Evolutionary conservation across 2,888 invertebrate species (phyloP).

Genomic region (Nycteola revayana): DNA sequence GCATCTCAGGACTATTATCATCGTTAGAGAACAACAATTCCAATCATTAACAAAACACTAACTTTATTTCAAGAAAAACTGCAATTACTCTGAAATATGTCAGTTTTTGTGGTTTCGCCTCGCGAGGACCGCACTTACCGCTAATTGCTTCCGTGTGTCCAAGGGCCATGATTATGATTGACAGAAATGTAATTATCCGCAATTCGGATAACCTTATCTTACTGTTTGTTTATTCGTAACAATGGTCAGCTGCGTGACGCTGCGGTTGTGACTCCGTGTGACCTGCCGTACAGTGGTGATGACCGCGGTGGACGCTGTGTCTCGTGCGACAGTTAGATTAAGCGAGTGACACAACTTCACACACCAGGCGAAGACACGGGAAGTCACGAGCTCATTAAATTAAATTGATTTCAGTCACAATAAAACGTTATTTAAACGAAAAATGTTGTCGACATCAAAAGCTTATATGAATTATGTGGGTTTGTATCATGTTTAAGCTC

Average conservation of each 20-base stretch:
- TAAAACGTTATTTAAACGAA: conserved; percentile 13
- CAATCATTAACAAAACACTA: too few species aligned
- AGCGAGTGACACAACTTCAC: conserved; percentile 13
- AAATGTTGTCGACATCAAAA: conserved; percentile 19
- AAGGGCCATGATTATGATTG: conserved; percentile 33
- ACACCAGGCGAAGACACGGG: conserved; percentile 22
- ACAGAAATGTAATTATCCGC: conserved; percentile 8
- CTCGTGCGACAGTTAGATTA: conserved; percentile 3
- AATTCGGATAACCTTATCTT: too few species aligned
- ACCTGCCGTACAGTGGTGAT: background rate
- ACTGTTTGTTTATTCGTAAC: background rate
- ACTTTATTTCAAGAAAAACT: conserved; percentile 1
- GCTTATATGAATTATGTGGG: conserved; percentile 7
- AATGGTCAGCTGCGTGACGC: conserved; percentile 4
- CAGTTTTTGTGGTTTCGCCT: conserved; percentile 18
- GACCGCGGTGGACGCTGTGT: too few species aligned
- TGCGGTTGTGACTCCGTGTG: conserved; percentile 2
- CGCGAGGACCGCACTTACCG: conserved; percentile 15
- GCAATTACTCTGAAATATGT: conserved; percentile 9
- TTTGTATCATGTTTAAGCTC: conserved; percentile 5
- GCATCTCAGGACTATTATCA: too few species aligned
- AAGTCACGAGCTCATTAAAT: conserved; percentile 19
- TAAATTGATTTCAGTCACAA: conserved; percentile 20
- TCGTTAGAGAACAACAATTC: too few species aligned
- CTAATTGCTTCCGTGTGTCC: conserved; percentile 34